Evolutionary conservation across 2,888 invertebrate genomes (phyloP).

Genomic region (Stenodera caucasica): DNA sequence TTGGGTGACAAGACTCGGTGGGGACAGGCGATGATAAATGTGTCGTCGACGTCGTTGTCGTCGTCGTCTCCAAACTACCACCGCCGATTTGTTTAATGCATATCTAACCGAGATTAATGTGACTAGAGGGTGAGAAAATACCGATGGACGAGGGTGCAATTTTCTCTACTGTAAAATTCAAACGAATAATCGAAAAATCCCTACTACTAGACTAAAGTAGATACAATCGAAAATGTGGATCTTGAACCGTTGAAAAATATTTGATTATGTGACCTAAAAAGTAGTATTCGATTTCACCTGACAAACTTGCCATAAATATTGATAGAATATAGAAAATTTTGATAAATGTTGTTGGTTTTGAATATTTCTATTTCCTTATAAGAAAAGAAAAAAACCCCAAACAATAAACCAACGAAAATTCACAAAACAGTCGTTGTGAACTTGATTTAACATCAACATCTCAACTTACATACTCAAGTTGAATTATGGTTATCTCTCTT

Average conservation of each 20-base stretch:
- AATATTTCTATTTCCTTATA: neutral
- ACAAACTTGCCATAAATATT: slow-evolving; percentile 19
- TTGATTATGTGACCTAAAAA: slow-evolving; percentile 14
- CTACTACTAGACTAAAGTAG: no score
- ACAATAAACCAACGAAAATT: neutral
- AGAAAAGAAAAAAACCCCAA: neutral
- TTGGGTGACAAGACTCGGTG: slow-evolving; percentile 31
- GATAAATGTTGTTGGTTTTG: slow-evolving; percentile 19
- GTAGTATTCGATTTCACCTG: slow-evolving; percentile 19
- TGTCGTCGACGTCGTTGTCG: slow-evolving; percentile 26
- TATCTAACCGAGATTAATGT: slow-evolving; percentile 53
- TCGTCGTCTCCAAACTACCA: slow-evolving; percentile 40
- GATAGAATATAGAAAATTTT: slow-evolving; percentile 20
- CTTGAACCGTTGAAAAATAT: slow-evolving; percentile 4
- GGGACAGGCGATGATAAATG: slow-evolving; percentile 28
- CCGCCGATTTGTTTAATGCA: slow-evolving; percentile 53
- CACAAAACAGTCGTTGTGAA: slow-evolving; percentile 5
- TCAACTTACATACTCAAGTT: slow-evolving; percentile 7
- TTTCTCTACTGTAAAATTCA: slow-evolving; percentile 22
- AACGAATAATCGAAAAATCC: slow-evolving; percentile 9
- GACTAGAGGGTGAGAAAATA: slow-evolving; percentile 42
- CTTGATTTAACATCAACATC: slow-evolving; percentile 5
- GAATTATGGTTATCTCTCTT: slow-evolving; percentile 6
- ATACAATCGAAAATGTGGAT: no score
- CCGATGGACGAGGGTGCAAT: slow-evolving; percentile 37